Base-by-base conservation (phyloP, 2,113 vertebrate genomes). In the Sphaerodactylus townsendi region DNA sequence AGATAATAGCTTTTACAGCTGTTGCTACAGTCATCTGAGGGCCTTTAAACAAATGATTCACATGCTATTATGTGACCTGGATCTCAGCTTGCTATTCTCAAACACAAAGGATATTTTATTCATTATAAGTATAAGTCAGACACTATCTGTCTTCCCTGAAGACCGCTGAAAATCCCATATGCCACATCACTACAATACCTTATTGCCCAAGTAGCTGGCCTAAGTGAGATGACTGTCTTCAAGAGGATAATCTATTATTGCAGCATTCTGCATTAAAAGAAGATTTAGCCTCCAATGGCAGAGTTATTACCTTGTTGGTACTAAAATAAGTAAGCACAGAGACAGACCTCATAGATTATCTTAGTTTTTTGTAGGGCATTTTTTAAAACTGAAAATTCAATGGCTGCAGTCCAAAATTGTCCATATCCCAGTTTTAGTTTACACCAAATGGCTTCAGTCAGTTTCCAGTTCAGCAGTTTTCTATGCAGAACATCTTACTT, bases 261-360 rank as follows among this genome's bases (percentile, higher is more conserved):
- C 71, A 53, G 59, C 23, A 79, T 85, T 46, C 56, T 64, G 50
- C n/a, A 48, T 64, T 65, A 59, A 15, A 65, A 11, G 76, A 85
- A 53, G 70, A 79, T 85, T 50, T 79, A 79, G 10, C 23, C 19
- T 74, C 21, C 53, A 37, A 7, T 21, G n/a, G 44, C 65, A 65
- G 56, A 72, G 41, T 44, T 79, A 65, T 73, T n/a, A 41, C 44
- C 35, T 85, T 85, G 56, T 50, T 48, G 28, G 66, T 50, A 46
- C 68, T 65, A 59, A 85, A 85, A 79, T 72, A 64, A 79, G 70
- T 77, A 69, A 74, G 33, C 37, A 70, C 2, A 25, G 74, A 70
- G 73, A 59, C 19, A 59, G 37, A 77, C 25, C 23, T 28, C 37
- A 77, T 84, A 77, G 23, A 69, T 77, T 77, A 70, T 69, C 37